These are phyloP conservation scores for Heliconius ethilla DNA, from an alignment of 2,888 invertebrate species.

Conservation along the genomic window DNA sequence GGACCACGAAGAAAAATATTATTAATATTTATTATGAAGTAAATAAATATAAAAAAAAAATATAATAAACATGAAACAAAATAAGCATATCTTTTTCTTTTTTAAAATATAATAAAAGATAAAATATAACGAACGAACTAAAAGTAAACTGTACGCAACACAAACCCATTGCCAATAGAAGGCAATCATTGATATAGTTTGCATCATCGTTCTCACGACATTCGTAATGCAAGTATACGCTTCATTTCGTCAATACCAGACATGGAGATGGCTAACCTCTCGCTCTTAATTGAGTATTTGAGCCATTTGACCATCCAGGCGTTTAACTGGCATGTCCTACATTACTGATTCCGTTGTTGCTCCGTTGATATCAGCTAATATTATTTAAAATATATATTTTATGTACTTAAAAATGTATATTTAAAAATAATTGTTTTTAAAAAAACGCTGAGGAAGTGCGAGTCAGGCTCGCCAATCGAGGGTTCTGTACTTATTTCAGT, in stretches of 20 bases:
- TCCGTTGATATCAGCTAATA: background rate
- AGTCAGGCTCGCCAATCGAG: no score
- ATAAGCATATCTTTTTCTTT: no score
- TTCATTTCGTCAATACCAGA: constrained; percentile 27
- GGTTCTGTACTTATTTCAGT: no score
- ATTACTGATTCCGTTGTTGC: constrained; percentile 14
- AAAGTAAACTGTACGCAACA: background rate
- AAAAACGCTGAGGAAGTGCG: no score
- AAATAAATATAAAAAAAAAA: no score
- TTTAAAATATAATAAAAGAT: no score
- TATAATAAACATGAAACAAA: no score
- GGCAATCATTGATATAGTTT: constrained; percentile 16
- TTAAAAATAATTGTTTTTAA: no score
- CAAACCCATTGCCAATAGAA: background rate
- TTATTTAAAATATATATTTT: background rate
- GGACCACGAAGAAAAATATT: no score
- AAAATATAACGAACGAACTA: background rate
- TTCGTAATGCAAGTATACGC: constrained; percentile 19
- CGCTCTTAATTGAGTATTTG: constrained; percentile 32
- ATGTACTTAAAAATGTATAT: background rate
- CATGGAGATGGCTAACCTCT: constrained; percentile 30
- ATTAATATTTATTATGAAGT: no score
- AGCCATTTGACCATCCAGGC: constrained; percentile 29
- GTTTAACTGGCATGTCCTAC: constrained; percentile 27
- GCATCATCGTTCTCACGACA: constrained; percentile 19